Base-by-base conservation (phyloP, 2,113 vertebrate genomes). In the Pseudorhombus dupliciocellatus region DNA sequence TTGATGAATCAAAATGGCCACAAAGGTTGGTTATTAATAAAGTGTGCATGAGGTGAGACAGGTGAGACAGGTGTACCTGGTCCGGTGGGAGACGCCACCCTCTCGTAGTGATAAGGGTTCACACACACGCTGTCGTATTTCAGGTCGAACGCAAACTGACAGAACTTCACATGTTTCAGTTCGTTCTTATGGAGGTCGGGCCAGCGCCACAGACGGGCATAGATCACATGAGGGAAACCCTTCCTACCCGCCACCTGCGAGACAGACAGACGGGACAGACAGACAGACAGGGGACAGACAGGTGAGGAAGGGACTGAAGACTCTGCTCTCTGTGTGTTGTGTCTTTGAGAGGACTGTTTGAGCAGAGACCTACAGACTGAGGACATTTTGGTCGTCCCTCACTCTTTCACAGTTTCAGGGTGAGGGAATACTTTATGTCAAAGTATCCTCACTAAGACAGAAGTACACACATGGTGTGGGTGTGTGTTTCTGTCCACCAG, bases 151-250 rank as follows among this genome's bases (percentile, higher is more conserved):
- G 94, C 92, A 4, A 90, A 94, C 8, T 90, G 94, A 69, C 95
- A 96, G 88, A 94, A 96, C 46, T 91, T 90, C 9, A 88, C 91
- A 37, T 94, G 94, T 53, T 94, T 95, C n/a, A 96, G 91, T 61
- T 96, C 95, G n/a, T 96, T 96, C 69, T 96, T 96, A 85, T 96
- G 95, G 9, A 94, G 90, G 83, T 94, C 94, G 0, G 94, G 94
- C 94, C 94, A 95, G 5, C 93, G 91, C 94, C 94, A 96, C 40
- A 96, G 86, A 20, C 90, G 91, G 21, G 93, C 92, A 26, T 95
- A 95, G 84, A 95, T 94, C 52, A 95, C 94, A 40, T 93, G 94
- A 10, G 94, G 93, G 80, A 95, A 94, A 0, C 94, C 94, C 69
- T 95, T 96, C 65, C 94, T 91, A 6, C 94, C 93, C 0, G 94